Evolutionary conservation across 2,888 invertebrate genomes (phyloP), one percentile per base, ranked within the genome.

Genomic region (Elgonia sp.): DNA sequence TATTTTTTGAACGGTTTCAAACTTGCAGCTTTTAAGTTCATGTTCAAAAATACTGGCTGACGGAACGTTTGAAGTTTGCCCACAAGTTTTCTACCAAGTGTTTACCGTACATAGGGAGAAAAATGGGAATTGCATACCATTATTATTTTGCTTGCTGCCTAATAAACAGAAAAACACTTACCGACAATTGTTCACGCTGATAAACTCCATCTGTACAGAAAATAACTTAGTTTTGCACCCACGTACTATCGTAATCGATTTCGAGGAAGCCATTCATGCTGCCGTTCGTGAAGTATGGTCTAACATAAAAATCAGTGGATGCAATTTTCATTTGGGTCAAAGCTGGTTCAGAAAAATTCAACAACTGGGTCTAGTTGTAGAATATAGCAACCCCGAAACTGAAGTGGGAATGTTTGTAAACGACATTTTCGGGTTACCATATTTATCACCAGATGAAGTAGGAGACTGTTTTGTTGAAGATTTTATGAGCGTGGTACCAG

Each of bases 271-370:
- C 7, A 42, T 42, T 10, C 42, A 10, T 42, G 42, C 42, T 9
- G 42, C 42, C 42, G 10, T 10, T 10, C 8, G 8, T 9, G 42
- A 42, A 9, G 10, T 10, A 10, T 42, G 42, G 10, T 10, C 42
- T 42, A 42, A 42, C 10, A 10, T 10, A 42, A 10, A 42, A 42
- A 42, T 42, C 10, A 7, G 42, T 42, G 42, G 42, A 42, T 42
- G 10, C 10, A 42, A n/a, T n/a, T n/a, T n/a, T n/a, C n/a, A n/a
- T n/a, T n/a, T n/a, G n/a, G n/a, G n/a, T n/a, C n/a, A n/a, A 42
- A 72, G 72, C 10, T 81, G 81, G 72, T 81, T 21, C 40, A 20
- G 81, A 16, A 70, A 70, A 63, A n/a, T 81, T 7, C 62, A 81
- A 53, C 1, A 14, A 12, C 18, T 81, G 21, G 53, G 53, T 4